Percentiles rank a stretch among this genome's conserved stretches.
These are phyloP conservation scores for Melanotaenia parkinsoni DNA, from an alignment of 2,797 vertebrate species.

Conservation along the genomic window DNA sequence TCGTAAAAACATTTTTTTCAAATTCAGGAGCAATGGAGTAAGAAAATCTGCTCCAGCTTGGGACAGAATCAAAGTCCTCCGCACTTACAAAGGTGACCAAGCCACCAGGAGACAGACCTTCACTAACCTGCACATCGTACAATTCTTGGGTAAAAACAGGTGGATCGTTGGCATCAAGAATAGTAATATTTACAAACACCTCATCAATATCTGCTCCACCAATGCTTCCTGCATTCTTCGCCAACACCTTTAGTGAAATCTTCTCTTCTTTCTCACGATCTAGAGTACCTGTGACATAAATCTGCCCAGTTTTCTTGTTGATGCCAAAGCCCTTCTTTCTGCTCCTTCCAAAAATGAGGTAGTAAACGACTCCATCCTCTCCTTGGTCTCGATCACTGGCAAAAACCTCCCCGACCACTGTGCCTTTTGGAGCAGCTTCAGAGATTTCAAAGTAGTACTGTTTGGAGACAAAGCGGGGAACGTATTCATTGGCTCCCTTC, in stretches of 20 bases:
- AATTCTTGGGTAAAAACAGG: constrained; percentile 91
- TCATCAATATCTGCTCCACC: constrained; percentile 95
- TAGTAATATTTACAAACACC: constrained; percentile 93
- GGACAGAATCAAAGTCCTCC: constrained; percentile 95
- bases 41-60: constrained; percentile 97
- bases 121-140: constrained; percentile 92
- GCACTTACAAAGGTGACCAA: constrained; percentile 96
- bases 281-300: constrained; percentile 91
- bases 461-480: constrained; percentile 97
- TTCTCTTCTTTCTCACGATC: constrained; percentile 97
- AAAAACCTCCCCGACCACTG: constrained; percentile 94
- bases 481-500: constrained; percentile 96
- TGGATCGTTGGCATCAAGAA: constrained; percentile 97
- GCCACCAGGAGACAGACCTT: constrained; percentile 90
- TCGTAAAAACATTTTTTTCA: constrained; percentile 89
- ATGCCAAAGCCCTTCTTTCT: constrained; percentile 94
- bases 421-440: constrained; percentile 91
- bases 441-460: constrained; percentile 98
- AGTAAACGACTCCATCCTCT: constrained; percentile 92
- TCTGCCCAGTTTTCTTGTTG: constrained; percentile 90
- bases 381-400: constrained; percentile 97
- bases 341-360: constrained; percentile 95
- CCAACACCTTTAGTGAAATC: constrained; percentile 92
- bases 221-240: constrained; percentile 95
- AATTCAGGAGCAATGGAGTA: constrained; percentile 90